Evolutionary conservation across 2,797 vertebrate genomes (phyloP), one percentile per base, ranked within the genome.

Genomic region (Rallus crepitans): DNA sequence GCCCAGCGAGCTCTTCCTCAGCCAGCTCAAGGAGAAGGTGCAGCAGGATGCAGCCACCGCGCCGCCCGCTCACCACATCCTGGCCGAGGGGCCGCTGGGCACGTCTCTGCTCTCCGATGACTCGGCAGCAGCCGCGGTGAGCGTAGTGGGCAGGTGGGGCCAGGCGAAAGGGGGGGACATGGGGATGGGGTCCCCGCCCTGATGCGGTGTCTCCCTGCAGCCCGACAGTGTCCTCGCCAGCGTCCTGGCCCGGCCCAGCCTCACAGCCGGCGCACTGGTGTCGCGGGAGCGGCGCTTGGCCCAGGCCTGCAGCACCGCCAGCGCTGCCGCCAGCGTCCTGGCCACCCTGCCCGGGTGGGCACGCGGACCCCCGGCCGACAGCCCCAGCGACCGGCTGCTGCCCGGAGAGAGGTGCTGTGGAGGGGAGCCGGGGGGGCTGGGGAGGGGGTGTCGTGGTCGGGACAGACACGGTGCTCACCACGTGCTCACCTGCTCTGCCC

Each of bases 1-100:
- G 96, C 30, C 99, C 95, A 99, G 99, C 93, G 99, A 99, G 2
- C 98, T 99, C 92, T 99, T 99, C 97, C 98, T 99, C 96, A 99
- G 99, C 95, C 99, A 99, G 93, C 98, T 99, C 70, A 99, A 99
- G 96, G 99, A 99, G 84, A 98, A 98, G 93, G 99, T 99, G 91
- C 99, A 99, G 91, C 98, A 98, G 52, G 99, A 99, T 4, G 98
- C 94, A 12, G 89, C 91, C 14, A 9, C 91, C 24, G 91, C 71
- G 7, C 83, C 83, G 1, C 64, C 79, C 3, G 23, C 83, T n/a
- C 87, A 52, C 27, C 55, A 37, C 39, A 56, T 80, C 72, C 93
- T 76, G 30, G 55, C 91, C 7, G 81, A 91, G 63, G 85, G 72
- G 57, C 72, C 91, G 3, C 77, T 89, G 57, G 57, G 61, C 15